Evolutionary conservation across 2,888 invertebrate species (phyloP).

Genomic region (Apodemia zela): DNA sequence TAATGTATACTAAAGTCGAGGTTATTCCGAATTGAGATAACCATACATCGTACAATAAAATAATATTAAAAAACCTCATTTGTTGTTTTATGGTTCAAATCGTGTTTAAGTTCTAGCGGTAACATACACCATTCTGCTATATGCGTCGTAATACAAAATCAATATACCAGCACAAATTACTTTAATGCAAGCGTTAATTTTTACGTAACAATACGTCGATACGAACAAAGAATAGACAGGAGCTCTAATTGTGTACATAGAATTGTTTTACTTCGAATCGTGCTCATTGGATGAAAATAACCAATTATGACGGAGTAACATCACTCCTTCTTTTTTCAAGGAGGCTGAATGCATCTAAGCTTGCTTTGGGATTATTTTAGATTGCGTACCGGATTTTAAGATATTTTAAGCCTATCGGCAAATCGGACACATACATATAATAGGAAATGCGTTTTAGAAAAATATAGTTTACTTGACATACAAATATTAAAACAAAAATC

Average conservation of each 20-base stretch:
- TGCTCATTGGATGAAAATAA: neutral
- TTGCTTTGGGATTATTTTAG: neutral
- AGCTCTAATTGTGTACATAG: too few relatives aligned
- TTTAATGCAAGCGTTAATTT: constrained; percentile 7
- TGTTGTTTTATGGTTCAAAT: neutral
- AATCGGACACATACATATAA: too few relatives aligned
- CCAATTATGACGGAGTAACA: neutral
- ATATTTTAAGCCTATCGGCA: too few relatives aligned
- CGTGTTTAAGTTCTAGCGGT: neutral
- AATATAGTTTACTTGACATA: too few relatives aligned
- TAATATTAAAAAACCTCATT: neutral
- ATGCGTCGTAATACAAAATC: constrained; percentile 19
- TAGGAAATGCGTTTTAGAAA: too few relatives aligned
- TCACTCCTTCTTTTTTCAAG: neutral
- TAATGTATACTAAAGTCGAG: too few relatives aligned
- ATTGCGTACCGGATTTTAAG: neutral
- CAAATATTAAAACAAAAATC: too few relatives aligned
- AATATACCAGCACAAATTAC: constrained; percentile 17
- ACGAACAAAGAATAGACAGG: neutral
- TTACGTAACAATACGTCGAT: constrained; percentile 4
- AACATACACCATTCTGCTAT: constrained; percentile 6
- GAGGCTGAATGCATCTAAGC: neutral
- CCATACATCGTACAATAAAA: too few relatives aligned
- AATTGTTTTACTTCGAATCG: neutral
- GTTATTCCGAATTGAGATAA: neutral